Percentiles rank a stretch among this genome's conserved stretches.
These are phyloP conservation scores for Anguilla obscura DNA, from an alignment of 2,797 vertebrate species.

Conservation along the genomic window DNA sequence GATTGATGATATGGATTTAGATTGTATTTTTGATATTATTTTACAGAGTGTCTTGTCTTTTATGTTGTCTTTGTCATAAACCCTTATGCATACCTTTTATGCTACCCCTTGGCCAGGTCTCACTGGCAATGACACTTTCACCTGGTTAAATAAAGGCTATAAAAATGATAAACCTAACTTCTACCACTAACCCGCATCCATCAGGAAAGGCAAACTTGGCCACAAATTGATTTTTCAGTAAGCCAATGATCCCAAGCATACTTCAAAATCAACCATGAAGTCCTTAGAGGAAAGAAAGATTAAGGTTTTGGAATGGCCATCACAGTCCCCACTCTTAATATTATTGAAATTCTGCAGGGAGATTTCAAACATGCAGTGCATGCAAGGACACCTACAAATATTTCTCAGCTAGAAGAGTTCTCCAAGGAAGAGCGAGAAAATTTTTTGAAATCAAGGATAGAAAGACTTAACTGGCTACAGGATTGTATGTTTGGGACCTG, in stretches of 20 bases:
- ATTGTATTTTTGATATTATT: not conserved
- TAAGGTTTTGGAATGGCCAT: not conserved
- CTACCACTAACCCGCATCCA: not conserved
- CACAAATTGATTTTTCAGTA: not conserved
- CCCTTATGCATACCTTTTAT: not conserved
- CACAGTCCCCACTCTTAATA: not conserved
- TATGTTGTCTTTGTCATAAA: not conserved
- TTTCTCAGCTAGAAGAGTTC: not conserved
- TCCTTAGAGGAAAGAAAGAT: not conserved
- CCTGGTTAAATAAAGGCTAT: too few relatives aligned
- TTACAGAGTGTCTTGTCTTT: not conserved
- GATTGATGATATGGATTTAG: not conserved
- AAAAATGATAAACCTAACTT: not conserved
- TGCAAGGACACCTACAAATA: not conserved
- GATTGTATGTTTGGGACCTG: not conserved
- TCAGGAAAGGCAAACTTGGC: not conserved
- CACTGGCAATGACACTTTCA: not conserved
- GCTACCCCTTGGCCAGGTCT: not conserved
- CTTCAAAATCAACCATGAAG: constrained; percentile 3
- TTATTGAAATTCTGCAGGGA: constrained; percentile 6
- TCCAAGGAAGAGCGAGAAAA: not conserved
- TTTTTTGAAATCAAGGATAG: too few relatives aligned
- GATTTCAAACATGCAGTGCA: not conserved
- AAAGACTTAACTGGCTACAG: not conserved
- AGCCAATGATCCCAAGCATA: not conserved